Base-by-base conservation (phyloP, 2,113 vertebrate species). In the Takifugu bimaculatus region DNA sequence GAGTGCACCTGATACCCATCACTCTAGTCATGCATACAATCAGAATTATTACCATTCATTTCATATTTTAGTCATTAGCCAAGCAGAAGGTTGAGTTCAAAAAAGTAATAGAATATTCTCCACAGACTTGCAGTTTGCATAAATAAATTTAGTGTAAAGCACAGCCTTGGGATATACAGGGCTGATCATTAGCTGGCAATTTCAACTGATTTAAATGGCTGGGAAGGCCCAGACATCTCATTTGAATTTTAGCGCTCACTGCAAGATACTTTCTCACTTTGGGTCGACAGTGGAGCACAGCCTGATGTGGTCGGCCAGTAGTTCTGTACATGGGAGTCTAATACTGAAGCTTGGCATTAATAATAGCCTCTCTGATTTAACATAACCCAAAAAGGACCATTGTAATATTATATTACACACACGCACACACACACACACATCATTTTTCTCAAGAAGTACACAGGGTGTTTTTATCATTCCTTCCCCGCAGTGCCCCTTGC, bases 241-340 rank as follows among this genome's bases (percentile, higher is more conserved):
- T 83, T 83, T 76, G 26, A 59, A 70, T 70, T 62, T 59, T 26
- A 63, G 55, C 61, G 13, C n/a, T 52, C 29, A 47, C 12, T 61
- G 14, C 20, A 58, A 61, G 28, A 57, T 64, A 53, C 32, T 68
- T 70, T 60, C 64, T 68, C 70, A 44, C 58, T 54, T 61, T 75
- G 54, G 61, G 59, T 63, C 64, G 51, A 27, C 62, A 74, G 62
- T 42, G 54, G 15, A 63, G 57, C 60, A 28, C 26, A 42, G 47
- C 32, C n/a, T 64, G 53, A 3, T 52, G 13, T 32, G 50, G 27
- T 28, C 13, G 3, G 28, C 57, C 47, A 25, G 6, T 26, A 5
- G 3, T 26, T 26, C 6, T 66, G 28, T 70, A 53, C 35, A 55
- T 55, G 63, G 65, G 57, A 61, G 53, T 60, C 42, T 1, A 27